Percentiles rank a stretch among this genome's conserved stretches.
These are phyloP conservation scores for Ellobius talpinus DNA, from an alignment of 2,113 vertebrate genomes.

Conservation along the genomic window DNA sequence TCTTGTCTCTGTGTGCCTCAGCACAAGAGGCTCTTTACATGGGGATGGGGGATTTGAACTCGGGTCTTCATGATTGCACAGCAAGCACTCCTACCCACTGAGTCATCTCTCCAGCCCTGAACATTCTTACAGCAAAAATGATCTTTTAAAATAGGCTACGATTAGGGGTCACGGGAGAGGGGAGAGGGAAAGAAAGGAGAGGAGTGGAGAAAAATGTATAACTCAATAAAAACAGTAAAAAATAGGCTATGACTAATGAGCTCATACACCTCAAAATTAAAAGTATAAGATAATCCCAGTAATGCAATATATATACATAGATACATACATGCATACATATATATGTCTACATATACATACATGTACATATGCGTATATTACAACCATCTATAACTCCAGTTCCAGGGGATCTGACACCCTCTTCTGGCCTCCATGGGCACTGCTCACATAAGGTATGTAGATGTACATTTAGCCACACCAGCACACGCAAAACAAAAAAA, in stretches of 20 bases:
- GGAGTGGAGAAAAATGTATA: no score
- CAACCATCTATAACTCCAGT: neutral
- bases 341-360: neutral
- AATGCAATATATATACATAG: neutral
- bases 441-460: no score
- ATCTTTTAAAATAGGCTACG: neutral
- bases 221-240: no score
- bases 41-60: neutral
- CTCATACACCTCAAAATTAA: neutral
- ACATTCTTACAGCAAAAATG: slow-evolving; percentile 22
- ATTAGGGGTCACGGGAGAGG: neutral
- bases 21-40: neutral
- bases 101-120: neutral
- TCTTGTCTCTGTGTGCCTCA: no score
- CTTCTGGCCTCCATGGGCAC: neutral
- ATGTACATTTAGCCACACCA: neutral
- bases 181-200: no score
- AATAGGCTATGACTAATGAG: neutral
- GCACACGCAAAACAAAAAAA: neutral
- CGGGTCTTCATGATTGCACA: neutral
- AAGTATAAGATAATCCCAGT: neutral
- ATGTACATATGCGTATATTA: neutral
- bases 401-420: neutral
- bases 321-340: neutral
- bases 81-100: neutral